Conservation (phyloP, 2,888 invertebrate genomes). For the Altica lythri region DNA sequence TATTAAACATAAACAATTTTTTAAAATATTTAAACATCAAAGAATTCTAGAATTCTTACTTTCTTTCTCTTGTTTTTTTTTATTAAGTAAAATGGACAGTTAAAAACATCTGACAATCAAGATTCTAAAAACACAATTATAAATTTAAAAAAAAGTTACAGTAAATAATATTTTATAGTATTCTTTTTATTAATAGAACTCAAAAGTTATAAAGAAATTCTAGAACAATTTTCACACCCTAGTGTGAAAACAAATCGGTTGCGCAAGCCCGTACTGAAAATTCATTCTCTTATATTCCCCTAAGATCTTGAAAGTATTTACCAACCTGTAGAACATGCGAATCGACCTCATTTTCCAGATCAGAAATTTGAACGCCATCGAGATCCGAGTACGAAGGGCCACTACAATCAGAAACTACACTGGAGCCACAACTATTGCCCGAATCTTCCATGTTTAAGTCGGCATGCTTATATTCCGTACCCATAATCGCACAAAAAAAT, state of each 20-base stretch:
- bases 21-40: too few species aligned
- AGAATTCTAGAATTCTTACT: too few species aligned
- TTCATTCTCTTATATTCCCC: neutral
- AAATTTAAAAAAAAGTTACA: too few species aligned
- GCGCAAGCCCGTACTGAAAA: slow-evolving; percentile 5
- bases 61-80: too few species aligned
- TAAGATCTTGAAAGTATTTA: slow-evolving; percentile 19
- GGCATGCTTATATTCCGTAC: slow-evolving; percentile 53
- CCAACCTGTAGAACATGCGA: slow-evolving; percentile 53
- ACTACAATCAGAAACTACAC: slow-evolving; percentile 55
- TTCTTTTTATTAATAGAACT: too few species aligned
- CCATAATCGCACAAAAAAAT: slow-evolving; percentile 48
- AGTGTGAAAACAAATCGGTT: slow-evolving; percentile 7
- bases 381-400: slow-evolving; percentile 61
- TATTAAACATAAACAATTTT: too few species aligned
- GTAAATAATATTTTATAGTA: too few species aligned
- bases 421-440: slow-evolving; percentile 58
- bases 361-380: slow-evolving; percentile 64
- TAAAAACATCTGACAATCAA: too few species aligned
- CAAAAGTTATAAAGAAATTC: too few species aligned
- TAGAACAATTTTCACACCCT: too few species aligned
- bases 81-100: too few species aligned
- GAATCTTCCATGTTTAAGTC: slow-evolving; percentile 56
- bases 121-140: too few species aligned
- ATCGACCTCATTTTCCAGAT: slow-evolving; percentile 62